phyloP scores from a whole-genome alignment of 2,888 invertebrate species.

The Athalia circularis region DNA sequence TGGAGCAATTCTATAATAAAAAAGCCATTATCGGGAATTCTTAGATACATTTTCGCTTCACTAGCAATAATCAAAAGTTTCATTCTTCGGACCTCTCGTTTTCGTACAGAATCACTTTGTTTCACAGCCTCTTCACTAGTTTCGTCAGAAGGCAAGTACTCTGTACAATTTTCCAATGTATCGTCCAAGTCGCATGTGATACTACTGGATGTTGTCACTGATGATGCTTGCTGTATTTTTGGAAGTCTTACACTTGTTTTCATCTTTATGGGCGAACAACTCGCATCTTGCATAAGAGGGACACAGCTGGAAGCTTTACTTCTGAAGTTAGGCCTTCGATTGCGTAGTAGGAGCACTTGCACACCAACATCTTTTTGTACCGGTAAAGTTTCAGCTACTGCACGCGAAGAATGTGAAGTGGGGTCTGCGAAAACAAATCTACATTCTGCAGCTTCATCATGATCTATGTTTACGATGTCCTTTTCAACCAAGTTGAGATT shows the following conservation, averaged over 20 bases:
- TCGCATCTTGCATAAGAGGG: constrained; percentile 6
- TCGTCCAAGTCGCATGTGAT: constrained; percentile 32
- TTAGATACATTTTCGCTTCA: constrained; percentile 14
- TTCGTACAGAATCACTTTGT: constrained; percentile 21
- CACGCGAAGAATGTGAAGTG: not conserved
- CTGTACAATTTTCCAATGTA: constrained; percentile 24
- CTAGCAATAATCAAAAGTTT: constrained; percentile 33
- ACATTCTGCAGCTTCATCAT: not conserved
- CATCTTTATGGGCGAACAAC: constrained; percentile 27
- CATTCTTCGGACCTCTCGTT: constrained; percentile 23
- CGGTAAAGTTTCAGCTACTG: constrained; percentile 19
- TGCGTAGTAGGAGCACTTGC: no score
- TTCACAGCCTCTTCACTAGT: constrained; percentile 37
- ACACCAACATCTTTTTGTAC: constrained; percentile 27
- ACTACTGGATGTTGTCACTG: constrained; percentile 27
- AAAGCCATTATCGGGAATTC: constrained; percentile 29
- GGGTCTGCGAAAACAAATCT: constrained; percentile 16
- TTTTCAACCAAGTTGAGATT: no score
- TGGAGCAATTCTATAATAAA: constrained; percentile 21
- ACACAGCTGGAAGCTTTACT: constrained; percentile 35
- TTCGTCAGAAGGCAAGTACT: constrained; percentile 30
- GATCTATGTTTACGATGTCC: no score
- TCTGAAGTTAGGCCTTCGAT: no score
- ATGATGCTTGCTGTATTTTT: constrained; percentile 30
- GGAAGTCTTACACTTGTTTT: not conserved